Evolutionary conservation across 2,113 vertebrate species (phyloP).

Genomic region (Vidua chalybeata): DNA sequence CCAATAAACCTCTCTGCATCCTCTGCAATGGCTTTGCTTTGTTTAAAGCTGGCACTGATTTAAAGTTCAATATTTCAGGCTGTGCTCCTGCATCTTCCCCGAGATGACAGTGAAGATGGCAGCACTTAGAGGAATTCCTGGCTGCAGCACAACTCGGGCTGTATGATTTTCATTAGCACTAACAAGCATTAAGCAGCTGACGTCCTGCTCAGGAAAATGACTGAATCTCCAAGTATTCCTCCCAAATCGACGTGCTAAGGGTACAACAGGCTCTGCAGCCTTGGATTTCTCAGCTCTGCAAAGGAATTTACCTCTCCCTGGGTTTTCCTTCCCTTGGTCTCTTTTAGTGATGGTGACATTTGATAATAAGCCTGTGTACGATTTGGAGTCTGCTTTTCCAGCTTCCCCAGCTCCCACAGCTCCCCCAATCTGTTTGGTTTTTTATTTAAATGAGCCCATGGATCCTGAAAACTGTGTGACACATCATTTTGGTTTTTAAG

Average conservation of each 20-base stretch:
- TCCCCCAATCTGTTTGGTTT: background rate
- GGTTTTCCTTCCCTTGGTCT: background rate
- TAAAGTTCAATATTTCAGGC: background rate
- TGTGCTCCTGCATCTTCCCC: background rate
- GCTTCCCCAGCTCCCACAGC: background rate
- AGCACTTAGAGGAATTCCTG: background rate
- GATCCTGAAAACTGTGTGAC: background rate
- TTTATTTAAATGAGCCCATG: background rate
- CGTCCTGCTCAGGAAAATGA: background rate
- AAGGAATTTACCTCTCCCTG: background rate
- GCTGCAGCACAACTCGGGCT: background rate
- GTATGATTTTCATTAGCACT: constrained; percentile 48
- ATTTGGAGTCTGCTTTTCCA: background rate
- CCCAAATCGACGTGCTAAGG: fast-evolving
- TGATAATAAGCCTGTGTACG: background rate
- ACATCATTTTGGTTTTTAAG: background rate
- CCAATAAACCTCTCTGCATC: background rate
- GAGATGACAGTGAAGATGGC: background rate
- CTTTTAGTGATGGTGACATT: background rate
- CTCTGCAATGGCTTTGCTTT: background rate
- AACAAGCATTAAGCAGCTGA: background rate
- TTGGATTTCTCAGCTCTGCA: background rate
- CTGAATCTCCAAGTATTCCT: background rate
- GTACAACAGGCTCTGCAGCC: background rate
- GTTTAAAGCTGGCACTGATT: background rate